Conservation (phyloP, 1,140 invertebrate genomes). For the Aphaenogaster ashmeadi region DNA sequence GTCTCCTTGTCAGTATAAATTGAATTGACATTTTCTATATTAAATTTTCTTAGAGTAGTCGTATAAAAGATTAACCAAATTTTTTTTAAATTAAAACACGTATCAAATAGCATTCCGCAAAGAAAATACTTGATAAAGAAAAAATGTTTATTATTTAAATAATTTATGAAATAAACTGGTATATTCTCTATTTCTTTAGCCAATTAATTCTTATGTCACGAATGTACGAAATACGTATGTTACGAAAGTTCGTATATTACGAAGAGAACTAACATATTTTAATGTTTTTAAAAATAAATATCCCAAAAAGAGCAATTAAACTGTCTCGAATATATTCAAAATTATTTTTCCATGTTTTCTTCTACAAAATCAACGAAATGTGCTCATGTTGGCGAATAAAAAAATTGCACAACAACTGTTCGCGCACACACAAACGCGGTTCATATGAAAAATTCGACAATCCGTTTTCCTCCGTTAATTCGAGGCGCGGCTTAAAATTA, state of each 20-base stretch:
- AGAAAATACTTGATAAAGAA: neutral
- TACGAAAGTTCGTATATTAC: neutral
- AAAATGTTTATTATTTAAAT: conserved; percentile 10
- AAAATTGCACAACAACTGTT: conserved; percentile 34
- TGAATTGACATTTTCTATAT: conserved; percentile 11
- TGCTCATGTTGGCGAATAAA: neutral
- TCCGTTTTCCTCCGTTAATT: conserved; percentile 45
- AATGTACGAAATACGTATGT: too few species aligned
- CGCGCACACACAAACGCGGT: neutral
- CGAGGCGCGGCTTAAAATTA: neutral
- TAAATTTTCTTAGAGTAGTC: conserved; percentile 11
- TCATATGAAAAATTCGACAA: neutral
- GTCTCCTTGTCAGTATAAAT: conserved; percentile 11
- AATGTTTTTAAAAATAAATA: neutral
- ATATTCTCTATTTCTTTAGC: neutral
- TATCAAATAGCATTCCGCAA: neutral
- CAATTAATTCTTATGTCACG: too few species aligned
- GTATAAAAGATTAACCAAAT: conserved; percentile 4
- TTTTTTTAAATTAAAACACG: neutral
- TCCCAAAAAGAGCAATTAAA: neutral
- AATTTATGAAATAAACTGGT: neutral
- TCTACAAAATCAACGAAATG: conserved; percentile 4
- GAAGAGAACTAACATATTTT: neutral
- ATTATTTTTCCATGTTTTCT: neutral
- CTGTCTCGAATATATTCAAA: neutral